Base-by-base conservation (phyloP, 2,888 invertebrate genomes). In the Strigamia maritima region DNA sequence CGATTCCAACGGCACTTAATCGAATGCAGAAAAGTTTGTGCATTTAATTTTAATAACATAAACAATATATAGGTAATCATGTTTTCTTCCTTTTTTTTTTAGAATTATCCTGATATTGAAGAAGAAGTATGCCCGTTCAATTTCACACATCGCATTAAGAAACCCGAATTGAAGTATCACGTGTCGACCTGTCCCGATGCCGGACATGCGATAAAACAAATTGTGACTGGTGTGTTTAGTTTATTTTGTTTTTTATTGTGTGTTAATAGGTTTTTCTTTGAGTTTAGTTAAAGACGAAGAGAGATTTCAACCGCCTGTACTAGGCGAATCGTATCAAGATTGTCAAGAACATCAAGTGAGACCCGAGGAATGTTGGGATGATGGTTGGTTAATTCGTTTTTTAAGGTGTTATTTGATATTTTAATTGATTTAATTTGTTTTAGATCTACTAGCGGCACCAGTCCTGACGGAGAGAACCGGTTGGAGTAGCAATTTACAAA, bases 31-130 rank as follows among this genome's bases (percentile, higher is more conserved):
- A 54, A 54, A 19, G 54, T 54, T 44, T 44, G 44, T 16, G 10
- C 35, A 35, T 0, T 35, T 4, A 35, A 8, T 35, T 8, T 8
- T 35, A 1, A 6, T 35, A 1, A 6, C n/a, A n/a, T n/a, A n/a
- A n/a, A n/a, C n/a, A n/a, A n/a, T n/a, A n/a, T n/a, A n/a, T n/a
- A n/a, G n/a, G n/a, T n/a, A n/a, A n/a, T n/a, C n/a, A n/a, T n/a
- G n/a, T n/a, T n/a, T n/a, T n/a, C n/a, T n/a, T n/a, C n/a, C n/a
- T 3, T 54, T 54, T 54, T 4, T 3, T 54, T 54, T 54, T 24
- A 74, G 76, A 76, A 40, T 76, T 22, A 76, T 10, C 76, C 76
- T 12, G 40, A 40, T n/a, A 40, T 40, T 22, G 35, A 76, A 38
- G 76, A 76, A n/a, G n/a, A 19, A 14, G 40, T 38, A 1, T 76